A percentile compares a stretch with the other conserved stretches of the same genome.
These are phyloP conservation scores for Actinia tenebrosa DNA, from an alignment of 64 coral and sea anemone species.

Conservation along the genomic window DNA sequence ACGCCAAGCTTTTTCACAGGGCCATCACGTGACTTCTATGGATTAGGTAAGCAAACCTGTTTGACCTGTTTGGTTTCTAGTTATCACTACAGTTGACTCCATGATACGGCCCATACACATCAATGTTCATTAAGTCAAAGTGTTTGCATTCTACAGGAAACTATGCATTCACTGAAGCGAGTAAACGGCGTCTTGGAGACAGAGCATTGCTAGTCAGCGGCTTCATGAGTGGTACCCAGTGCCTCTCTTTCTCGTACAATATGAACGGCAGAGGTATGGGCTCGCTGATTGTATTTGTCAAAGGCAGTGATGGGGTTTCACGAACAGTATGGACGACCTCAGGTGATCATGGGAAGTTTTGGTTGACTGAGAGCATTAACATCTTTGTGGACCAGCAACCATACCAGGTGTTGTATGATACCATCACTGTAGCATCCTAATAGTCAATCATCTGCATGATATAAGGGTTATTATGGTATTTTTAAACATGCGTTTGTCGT, in stretches of 20 bases:
- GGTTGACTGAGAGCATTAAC: neutral
- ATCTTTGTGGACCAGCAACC: neutral
- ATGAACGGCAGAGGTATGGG: conserved; percentile 15
- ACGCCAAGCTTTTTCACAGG: conserved; percentile 17
- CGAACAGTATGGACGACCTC: conserved; percentile 1
- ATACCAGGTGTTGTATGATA: neutral
- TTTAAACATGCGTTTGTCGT: no score
- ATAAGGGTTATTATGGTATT: no score
- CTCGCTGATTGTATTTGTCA: neutral
- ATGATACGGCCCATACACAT: no score
- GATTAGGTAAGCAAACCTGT: neutral
- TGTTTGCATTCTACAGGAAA: neutral
- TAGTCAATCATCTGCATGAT: no score
- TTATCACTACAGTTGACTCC: neutral
- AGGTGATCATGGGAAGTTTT: conserved; percentile 16
- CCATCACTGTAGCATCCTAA: no score
- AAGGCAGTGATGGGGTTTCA: neutral
- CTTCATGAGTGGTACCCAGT: neutral
- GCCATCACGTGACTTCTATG: neutral
- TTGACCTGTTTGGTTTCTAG: no score
- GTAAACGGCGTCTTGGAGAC: neutral
- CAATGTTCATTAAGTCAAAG: neutral
- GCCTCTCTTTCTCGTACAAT: conserved; percentile 11
- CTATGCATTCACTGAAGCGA: conserved; percentile 1
- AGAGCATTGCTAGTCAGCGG: neutral